These are phyloP conservation scores for Syrrhaptes paradoxus DNA, from an alignment of 2,113 vertebrate species.

Conservation along the genomic window DNA sequence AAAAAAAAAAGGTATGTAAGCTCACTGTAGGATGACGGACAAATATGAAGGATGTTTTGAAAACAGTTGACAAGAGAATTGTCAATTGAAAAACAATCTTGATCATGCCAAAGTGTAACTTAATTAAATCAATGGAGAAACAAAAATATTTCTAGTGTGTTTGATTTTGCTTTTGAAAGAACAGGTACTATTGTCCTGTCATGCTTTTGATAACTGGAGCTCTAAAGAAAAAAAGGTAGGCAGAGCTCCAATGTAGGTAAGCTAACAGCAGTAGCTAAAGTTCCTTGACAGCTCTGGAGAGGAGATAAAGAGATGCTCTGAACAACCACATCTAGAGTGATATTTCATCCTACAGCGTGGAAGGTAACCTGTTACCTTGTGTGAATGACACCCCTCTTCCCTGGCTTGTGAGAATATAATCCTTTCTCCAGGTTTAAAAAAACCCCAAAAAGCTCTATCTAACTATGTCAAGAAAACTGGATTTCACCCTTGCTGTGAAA, in stretches of 20 bases:
- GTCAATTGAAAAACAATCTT: not conserved
- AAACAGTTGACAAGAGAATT: not conserved
- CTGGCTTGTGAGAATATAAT: not conserved
- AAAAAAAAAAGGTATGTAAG: not conserved
- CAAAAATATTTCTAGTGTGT: not conserved
- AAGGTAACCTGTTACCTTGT: slow-evolving; percentile 34
- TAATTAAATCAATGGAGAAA: not conserved
- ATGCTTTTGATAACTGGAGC: not conserved
- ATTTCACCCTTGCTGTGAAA: not conserved
- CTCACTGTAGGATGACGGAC: not conserved
- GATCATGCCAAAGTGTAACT: not conserved
- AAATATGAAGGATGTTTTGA: not conserved
- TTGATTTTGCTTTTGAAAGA: not conserved
- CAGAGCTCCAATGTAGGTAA: not conserved
- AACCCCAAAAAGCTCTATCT: not conserved
- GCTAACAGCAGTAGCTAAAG: not conserved
- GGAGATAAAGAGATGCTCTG: slow-evolving; percentile 16
- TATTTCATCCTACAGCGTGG: slow-evolving; percentile 54
- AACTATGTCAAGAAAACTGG: not conserved
- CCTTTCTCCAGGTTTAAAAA: not conserved
- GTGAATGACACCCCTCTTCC: not conserved
- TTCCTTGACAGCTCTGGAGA: slow-evolving; percentile 5
- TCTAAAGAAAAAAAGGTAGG: not conserved
- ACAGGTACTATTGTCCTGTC: not conserved
- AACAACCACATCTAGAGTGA: slow-evolving; percentile 4